Evolutionary conservation across 2,797 vertebrate species (phyloP).

Genomic region (Myripristis jacobus): DNA sequence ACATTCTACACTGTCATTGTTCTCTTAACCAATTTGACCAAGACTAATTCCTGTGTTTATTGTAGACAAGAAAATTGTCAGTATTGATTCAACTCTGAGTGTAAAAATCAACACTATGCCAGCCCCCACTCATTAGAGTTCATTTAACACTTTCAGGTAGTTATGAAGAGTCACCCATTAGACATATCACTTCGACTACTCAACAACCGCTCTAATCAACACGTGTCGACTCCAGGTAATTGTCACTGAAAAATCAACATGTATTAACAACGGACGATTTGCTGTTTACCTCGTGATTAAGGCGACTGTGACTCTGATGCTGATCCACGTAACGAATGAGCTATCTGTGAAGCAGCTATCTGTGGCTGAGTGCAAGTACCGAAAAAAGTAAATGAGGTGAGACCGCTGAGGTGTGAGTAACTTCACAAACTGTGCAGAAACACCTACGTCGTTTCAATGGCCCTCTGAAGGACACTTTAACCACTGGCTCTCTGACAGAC

Average conservation of each 20-base stretch:
- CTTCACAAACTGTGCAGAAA: slow-evolving; percentile 28
- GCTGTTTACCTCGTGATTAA: neutral
- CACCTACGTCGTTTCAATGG: slow-evolving; percentile 39
- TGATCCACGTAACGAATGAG: neutral
- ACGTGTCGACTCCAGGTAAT: neutral
- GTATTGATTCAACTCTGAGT: too few species aligned
- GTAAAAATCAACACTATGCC: too few species aligned
- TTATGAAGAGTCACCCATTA: neutral
- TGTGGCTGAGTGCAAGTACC: slow-evolving; percentile 8
- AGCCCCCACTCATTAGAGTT: neutral
- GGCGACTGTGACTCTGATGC: neutral
- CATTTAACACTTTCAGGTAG: neutral
- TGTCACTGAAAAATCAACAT: too few species aligned
- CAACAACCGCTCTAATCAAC: slow-evolving; percentile 21
- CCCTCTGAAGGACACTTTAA: slow-evolving; percentile 71
- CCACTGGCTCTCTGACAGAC: slow-evolving; percentile 70
- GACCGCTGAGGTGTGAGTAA: slow-evolving; percentile 47
- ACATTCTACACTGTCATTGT: too few species aligned
- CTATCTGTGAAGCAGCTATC: neutral
- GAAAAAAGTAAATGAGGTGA: slow-evolving; percentile 25
- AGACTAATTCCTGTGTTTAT: too few species aligned
- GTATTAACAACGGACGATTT: too few species aligned
- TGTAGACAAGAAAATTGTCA: too few species aligned
- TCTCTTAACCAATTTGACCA: too few species aligned
- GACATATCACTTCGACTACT: neutral